Evolutionary conservation across 2,113 vertebrate genomes (phyloP), one percentile per base, ranked within the genome.

Genomic region (Todiramphus saurophagus): DNA sequence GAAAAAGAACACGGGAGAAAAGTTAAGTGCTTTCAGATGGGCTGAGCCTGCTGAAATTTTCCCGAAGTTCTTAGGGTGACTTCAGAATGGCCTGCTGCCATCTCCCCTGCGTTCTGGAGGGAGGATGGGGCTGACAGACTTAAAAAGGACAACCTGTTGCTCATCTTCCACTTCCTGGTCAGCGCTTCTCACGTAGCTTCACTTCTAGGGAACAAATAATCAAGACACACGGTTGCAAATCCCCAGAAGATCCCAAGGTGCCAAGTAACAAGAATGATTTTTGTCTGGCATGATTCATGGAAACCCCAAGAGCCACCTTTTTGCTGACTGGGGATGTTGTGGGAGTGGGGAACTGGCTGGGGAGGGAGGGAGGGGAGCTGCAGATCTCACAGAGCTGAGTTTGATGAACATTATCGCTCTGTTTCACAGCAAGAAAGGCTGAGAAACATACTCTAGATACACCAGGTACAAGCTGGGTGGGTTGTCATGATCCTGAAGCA

Each of bases 311-410:
- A 0, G 0, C 14, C 9, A 23, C 23, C 4, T 33, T 27, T 33
- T 51, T 41, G 17, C n/a, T 24, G 31, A 6, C 13, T 0, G 1
- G 4, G 16, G 11, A 5, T 21, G 39, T 18, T 1, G 2, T 16
- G 35, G 53, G 46, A 20, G 5, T 1, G 25, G 48, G 41, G 9
- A 43, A 4, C 13, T 4, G 28, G 18, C 6, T 55, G 30, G 68
- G n/a, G n/a, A n/a, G n/a, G 2, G 24, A 23, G 4, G 0, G 39
- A 25, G 4, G 6, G 18, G 28, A 37, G 19, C 9, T 3, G 1
- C 37, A 21, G 30, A 28, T 19, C 51, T 55, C 3, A 0, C 41
- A 33, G 43, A 50, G 7, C 25, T 15, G 10, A 46, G 15, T 11
- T 48, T 53, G 79, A 35, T 16, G 13, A 10, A 24, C 20, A 10